Evolutionary conservation across 2,797 vertebrate genomes (phyloP).

Genomic region (Oreochromis mossambicus): DNA sequence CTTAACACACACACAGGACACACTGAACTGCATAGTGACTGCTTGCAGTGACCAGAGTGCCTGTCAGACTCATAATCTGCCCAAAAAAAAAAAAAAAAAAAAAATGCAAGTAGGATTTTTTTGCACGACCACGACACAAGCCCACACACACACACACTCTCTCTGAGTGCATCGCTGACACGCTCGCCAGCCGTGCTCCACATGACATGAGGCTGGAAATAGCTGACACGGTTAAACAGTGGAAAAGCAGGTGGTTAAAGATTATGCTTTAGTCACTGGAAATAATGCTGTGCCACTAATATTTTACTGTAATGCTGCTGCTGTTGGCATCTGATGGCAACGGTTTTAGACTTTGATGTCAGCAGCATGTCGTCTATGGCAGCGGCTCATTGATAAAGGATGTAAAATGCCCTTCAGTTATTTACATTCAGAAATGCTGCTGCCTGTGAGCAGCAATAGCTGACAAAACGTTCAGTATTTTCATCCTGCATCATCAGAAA

Average conservation of each 20-base stretch:
- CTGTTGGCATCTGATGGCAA: too few relatives aligned
- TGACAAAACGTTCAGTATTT: background rate
- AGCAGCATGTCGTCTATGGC: rapidly evolving
- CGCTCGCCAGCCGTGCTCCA: background rate
- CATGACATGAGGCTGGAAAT: background rate
- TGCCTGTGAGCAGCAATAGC: background rate
- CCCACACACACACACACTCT: background rate
- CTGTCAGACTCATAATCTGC: background rate
- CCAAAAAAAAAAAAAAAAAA: background rate
- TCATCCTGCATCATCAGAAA: background rate
- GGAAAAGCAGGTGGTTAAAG: background rate
- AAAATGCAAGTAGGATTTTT: background rate
- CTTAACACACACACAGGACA: background rate
- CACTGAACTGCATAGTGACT: background rate
- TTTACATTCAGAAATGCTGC: background rate
- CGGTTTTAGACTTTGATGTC: rapidly evolving
- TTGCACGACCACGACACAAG: background rate
- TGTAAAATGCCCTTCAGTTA: background rate
- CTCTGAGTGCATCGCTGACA: background rate
- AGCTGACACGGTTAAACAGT: background rate
- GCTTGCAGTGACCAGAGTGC: background rate
- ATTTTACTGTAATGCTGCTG: background rate
- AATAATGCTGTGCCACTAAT: background rate
- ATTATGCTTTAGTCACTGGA: background rate
- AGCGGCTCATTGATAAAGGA: background rate